Conservation (phyloP, 30 jellyfish, hydroid and myxozoan genomes). For the Mastigias papua region DNA sequence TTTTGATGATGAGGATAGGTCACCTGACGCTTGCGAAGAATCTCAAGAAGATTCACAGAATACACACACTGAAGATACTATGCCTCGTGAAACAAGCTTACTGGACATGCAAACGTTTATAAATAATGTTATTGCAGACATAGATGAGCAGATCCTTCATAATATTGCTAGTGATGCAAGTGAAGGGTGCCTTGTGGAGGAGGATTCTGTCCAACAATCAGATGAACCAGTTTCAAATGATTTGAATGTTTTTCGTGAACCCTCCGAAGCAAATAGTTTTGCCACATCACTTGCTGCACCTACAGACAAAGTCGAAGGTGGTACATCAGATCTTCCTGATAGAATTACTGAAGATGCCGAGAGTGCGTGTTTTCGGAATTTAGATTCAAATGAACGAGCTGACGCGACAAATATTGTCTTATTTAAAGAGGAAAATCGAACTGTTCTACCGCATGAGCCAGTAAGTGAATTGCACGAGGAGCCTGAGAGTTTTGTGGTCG, state of each 20-base stretch:
- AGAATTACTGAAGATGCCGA: too few species aligned
- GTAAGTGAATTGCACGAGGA: neutral
- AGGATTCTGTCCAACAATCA: neutral
- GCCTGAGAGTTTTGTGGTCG: neutral
- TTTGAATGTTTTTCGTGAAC: neutral
- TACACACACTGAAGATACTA: neutral
- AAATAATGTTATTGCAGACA: slow-evolving; percentile 43
- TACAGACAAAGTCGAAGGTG: too few species aligned
- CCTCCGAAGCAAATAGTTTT: too few species aligned
- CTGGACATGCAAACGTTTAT: slow-evolving; percentile 29
- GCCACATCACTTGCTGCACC: too few species aligned
- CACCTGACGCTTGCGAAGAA: neutral
- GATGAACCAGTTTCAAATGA: neutral
- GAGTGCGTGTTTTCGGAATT: too few species aligned
- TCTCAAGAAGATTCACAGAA: neutral
- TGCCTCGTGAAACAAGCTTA: slow-evolving; percentile 9
- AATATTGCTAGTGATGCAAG: slow-evolving; percentile 25
- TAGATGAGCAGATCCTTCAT: slow-evolving; percentile 45
- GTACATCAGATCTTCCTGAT: too few species aligned
- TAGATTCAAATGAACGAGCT: too few species aligned
- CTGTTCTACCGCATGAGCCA: neutral
- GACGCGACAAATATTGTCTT: too few species aligned
- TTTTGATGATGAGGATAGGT: slow-evolving; percentile 30
- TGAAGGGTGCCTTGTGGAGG: neutral
- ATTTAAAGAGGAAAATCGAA: too few species aligned